phyloP scores from a whole-genome alignment of 2,888 invertebrate genomes.

The Gari tellinella region DNA sequence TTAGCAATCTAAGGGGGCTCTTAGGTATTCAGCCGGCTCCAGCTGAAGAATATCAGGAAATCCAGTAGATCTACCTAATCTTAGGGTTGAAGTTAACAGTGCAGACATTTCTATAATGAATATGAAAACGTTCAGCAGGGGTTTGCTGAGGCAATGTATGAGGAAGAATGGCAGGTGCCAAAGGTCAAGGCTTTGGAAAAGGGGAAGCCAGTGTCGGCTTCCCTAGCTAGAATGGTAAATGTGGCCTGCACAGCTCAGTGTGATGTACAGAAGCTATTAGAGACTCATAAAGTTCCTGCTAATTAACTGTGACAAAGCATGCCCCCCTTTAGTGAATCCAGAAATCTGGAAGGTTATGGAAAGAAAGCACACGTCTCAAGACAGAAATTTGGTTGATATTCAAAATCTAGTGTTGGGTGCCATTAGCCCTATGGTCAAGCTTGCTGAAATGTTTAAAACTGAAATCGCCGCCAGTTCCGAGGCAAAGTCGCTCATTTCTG shows the following conservation, averaged over 20 bases:
- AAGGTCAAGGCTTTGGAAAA: conserved; percentile 16
- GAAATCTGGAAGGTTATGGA: conserved; percentile 15
- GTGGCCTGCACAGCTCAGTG: conserved; percentile 26
- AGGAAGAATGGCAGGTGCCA: conserved; percentile 9
- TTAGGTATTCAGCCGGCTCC: conserved; percentile 1
- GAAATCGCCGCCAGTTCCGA: neutral
- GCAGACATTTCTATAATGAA: neutral
- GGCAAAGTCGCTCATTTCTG: neutral
- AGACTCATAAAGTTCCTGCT: conserved; percentile 19
- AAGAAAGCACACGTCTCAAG: conserved; percentile 8
- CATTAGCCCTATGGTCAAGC: neutral
- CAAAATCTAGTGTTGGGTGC: conserved; percentile 20
- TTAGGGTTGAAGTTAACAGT: conserved; percentile 7
- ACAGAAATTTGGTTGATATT: conserved; percentile 9
- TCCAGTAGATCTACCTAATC: conserved; percentile 1
- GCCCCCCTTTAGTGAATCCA: conserved; percentile 7
- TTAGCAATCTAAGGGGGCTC: neutral
- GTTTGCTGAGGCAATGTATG: neutral
- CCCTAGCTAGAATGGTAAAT: conserved; percentile 18
- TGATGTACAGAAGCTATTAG: conserved; percentile 12
- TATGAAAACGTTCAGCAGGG: conserved; percentile 2
- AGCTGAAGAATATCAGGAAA: neutral
- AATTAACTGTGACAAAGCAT: conserved; percentile 18
- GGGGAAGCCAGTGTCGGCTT: conserved; percentile 7
- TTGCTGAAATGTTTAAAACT: conserved; percentile 8